Conservation (phyloP, 2,888 invertebrate species). For the Nysson spinosus region DNA sequence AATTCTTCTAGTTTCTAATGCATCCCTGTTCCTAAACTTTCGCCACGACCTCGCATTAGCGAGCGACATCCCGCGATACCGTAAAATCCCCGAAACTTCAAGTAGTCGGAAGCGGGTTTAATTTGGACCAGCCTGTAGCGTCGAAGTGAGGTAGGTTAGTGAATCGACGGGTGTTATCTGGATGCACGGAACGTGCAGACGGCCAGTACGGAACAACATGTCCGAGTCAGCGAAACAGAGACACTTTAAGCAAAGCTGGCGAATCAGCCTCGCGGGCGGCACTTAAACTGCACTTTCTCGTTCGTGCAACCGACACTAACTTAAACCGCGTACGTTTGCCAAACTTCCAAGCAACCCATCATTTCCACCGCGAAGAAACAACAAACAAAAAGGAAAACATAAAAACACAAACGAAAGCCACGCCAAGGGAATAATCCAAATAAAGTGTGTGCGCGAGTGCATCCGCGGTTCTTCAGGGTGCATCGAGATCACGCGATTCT, state of each 20-base stretch:
- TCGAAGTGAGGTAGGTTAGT: constrained; percentile 73
- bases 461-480: too few species aligned
- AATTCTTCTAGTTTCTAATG: too few species aligned
- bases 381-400: too few species aligned
- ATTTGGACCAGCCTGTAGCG: constrained; percentile 66
- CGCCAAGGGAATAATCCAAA: too few species aligned
- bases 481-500: too few species aligned
- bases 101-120: constrained; percentile 11
- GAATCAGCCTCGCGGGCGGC: constrained; percentile 47
- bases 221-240: constrained; percentile 68
- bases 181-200: constrained; percentile 68
- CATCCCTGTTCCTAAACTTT: too few species aligned
- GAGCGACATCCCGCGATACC: too few species aligned
- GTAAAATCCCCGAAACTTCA: too few species aligned
- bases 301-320: constrained; percentile 9
- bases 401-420: too few species aligned
- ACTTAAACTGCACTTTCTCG: constrained; percentile 36
- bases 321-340: constrained; percentile 1
- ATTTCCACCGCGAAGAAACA: too few species aligned
- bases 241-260: constrained; percentile 57
- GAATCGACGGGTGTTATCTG: constrained; percentile 72
- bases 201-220: constrained; percentile 70
- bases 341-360: constrained; percentile 19
- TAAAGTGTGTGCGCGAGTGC: constrained; percentile 3
- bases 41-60: too few species aligned